Evolutionary conservation across 30 jellyfish, hydroid and myxozoan genomes (phyloP).

Genomic region (Hydractinia echinata): DNA sequence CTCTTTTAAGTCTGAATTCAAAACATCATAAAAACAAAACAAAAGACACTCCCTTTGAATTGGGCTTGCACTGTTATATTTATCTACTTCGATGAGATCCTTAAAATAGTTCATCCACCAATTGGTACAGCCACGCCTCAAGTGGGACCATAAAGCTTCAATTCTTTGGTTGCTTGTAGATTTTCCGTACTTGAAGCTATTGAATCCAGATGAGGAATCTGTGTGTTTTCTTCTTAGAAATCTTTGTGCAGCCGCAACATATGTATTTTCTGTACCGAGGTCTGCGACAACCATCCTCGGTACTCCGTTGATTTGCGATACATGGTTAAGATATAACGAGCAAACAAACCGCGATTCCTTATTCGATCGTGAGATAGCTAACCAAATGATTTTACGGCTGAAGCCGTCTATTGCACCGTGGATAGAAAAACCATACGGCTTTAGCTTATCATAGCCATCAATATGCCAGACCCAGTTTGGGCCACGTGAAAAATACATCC

Average conservation of each 20-base stretch:
- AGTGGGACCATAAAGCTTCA: slow-evolving; percentile 35
- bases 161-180: slow-evolving; percentile 36
- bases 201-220: slow-evolving; percentile 28
- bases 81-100: slow-evolving; percentile 27
- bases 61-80: not conserved
- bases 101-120: slow-evolving; percentile 43
- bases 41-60: not conserved
- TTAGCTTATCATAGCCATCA: too few species aligned
- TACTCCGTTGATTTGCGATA: too few species aligned
- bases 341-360: too few species aligned
- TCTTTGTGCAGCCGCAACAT: too few species aligned
- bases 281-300: too few species aligned
- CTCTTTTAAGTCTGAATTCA: too few species aligned
- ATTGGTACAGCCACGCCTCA: slow-evolving; percentile 21
- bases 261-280: too few species aligned
- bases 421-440: too few species aligned
- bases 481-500: slow-evolving; percentile 15
- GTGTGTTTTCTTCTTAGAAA: too few species aligned
- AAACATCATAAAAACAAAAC: too few species aligned
- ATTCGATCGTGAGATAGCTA: too few species aligned
- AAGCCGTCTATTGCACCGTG: slow-evolving; percentile 39
- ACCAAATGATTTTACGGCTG: slow-evolving; percentile 29
- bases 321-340: too few species aligned
- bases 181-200: slow-evolving; percentile 26
- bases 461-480: slow-evolving; percentile 28